Evolutionary conservation across 2,113 vertebrate genomes (phyloP).

Genomic region (Lophura nycthemera): DNA sequence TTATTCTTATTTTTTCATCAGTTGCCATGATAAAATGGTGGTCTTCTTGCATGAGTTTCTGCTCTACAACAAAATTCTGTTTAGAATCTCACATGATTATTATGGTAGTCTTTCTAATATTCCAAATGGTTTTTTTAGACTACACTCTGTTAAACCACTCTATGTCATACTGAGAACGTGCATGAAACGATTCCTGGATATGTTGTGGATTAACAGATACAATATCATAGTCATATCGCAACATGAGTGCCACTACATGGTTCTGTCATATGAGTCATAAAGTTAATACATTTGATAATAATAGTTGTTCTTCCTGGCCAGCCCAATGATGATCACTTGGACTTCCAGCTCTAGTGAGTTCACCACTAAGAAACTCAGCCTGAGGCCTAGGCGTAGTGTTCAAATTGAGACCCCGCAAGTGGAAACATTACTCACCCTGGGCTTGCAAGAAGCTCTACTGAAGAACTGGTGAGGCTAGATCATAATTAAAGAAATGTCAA

Average conservation of each 20-base stretch:
- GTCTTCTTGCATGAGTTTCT: not conserved
- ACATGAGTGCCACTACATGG: not conserved
- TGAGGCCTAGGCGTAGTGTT: not conserved
- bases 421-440: not conserved
- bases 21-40: not conserved
- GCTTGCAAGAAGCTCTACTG: not conserved
- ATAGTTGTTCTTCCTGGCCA: not conserved
- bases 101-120: not conserved
- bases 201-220: not conserved
- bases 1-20: not conserved
- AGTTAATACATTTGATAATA: not conserved
- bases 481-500: not conserved
- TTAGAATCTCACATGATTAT: not conserved
- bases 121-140: not conserved
- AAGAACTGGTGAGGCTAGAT: not conserved
- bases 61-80: not conserved
- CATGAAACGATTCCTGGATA: not conserved
- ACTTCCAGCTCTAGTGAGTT: not conserved
- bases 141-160: not conserved
- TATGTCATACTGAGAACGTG: not conserved
- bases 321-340: not conserved
- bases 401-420: not conserved
- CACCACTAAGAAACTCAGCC: not conserved
- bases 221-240: not conserved
- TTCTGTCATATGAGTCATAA: not conserved